phyloP scores from a whole-genome alignment of 1,140 invertebrate genomes.

The Druon quercuslanigerum region DNA sequence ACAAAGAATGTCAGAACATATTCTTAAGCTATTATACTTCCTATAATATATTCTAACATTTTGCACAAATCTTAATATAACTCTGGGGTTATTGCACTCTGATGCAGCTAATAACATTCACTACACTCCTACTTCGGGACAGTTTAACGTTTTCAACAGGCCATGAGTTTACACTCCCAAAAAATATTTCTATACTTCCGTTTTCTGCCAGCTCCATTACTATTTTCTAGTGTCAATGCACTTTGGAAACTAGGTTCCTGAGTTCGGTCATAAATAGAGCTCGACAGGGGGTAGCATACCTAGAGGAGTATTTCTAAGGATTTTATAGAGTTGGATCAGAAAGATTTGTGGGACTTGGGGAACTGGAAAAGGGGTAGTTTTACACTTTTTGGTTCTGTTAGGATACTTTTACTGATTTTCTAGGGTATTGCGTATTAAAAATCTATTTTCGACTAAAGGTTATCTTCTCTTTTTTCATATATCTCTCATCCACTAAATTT shows the following conservation, averaged over 20 bases:
- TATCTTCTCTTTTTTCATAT: background rate
- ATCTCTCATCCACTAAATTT: background rate
- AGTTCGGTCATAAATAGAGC: too few species aligned
- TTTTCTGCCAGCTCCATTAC: background rate
- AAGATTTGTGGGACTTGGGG: too few species aligned
- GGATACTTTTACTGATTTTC: too few species aligned
- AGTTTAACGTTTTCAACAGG: constrained; percentile 2
- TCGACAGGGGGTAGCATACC: too few species aligned
- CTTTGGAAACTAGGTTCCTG: too few species aligned
- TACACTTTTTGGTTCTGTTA: too few species aligned
- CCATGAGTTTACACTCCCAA: background rate
- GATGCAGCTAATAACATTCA: constrained; percentile 11
- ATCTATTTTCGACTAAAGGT: background rate
- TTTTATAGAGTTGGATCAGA: too few species aligned
- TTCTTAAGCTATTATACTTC: too few species aligned
- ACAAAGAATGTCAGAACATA: too few species aligned
- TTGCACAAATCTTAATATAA: background rate
- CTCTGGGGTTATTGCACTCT: constrained; percentile 1
- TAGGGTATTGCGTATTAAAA: background rate
- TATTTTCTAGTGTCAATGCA: background rate
- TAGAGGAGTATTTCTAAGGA: too few species aligned
- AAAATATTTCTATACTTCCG: constrained; percentile 4
- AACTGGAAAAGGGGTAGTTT: too few species aligned
- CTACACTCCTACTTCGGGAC: constrained; percentile 9
- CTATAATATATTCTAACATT: too few species aligned